Base-by-base conservation (phyloP, 2,797 vertebrate species). In the Scyliorhinus canicula region DNA sequence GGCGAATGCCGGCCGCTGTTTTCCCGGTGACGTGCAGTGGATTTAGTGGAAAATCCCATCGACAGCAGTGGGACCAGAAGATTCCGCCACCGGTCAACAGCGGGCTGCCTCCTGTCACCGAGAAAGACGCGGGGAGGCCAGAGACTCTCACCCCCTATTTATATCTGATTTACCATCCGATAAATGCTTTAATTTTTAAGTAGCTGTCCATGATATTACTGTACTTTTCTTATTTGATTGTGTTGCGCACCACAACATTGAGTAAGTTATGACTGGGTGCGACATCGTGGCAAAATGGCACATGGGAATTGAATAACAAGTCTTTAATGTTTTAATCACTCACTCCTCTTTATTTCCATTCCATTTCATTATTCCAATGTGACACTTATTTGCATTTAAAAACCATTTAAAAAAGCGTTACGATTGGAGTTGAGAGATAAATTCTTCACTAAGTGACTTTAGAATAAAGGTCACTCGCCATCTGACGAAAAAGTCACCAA, bases 391-490 rank as follows among this genome's bases (percentile, higher is more conserved):
- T 94, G 93, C 28, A 55, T 74, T 74, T 52, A 94, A 71, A 94
- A 35, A 71, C 28, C 93, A 74, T n/a, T 94, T 74, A 94, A 71
- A 94, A 71, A 74, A 55, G 28, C n/a, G 44, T 31, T 94, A 47
- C 47, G n/a, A 94, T 55, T 35, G 16, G 8, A 47, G 55, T 50
- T 19, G 47, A 2, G 47, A n/a, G 31, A 94, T 94, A 74, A 74
- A 94, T 52, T 55, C 93, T 94, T 67, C 14, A n/a, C 47, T 44
- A 55, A 55, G 44, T 74, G 69, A 94, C 67, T 74, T 94, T 94
- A 52, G 35, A 94, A 88, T 26, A 94, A 93, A 94, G 67, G 93
- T n/a, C 93, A 94, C 16, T 90, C n/a, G 86, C 86, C 35, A 60
- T n/a, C 57, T 0, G 55, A 90, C n/a, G 35, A 6, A 90, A 90